phyloP scores from a whole-genome alignment of 2,797 vertebrate species.

The Ctenopoma kingsleyae region DNA sequence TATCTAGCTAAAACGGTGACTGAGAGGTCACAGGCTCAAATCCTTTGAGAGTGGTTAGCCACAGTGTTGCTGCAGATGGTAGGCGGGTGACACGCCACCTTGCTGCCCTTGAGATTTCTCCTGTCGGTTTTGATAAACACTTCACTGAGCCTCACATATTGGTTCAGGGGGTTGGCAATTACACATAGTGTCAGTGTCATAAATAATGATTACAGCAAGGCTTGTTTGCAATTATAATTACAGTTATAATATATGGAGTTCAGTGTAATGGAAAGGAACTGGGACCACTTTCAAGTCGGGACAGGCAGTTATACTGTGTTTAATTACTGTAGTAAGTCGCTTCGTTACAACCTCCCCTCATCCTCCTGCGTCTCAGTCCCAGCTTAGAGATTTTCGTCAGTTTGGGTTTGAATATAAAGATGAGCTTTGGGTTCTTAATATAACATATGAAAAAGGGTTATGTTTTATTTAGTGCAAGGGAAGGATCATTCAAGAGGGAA shows the following conservation, averaged over 20 bases:
- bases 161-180: constrained; percentile 63
- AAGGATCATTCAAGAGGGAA: constrained; percentile 69
- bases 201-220: constrained; percentile 76
- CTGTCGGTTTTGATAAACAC: constrained; percentile 68
- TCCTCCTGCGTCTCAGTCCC: constrained; percentile 49
- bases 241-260: constrained; percentile 78
- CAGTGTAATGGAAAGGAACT: constrained; percentile 73
- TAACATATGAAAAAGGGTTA: constrained; percentile 63
- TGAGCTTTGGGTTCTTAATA: constrained; percentile 50
- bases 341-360: constrained; percentile 41
- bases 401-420: constrained; percentile 62
- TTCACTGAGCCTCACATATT: constrained; percentile 54
- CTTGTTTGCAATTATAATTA: constrained; percentile 82
- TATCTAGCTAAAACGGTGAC: constrained; percentile 30
- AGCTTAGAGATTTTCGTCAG: constrained; percentile 36
- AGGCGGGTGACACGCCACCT: constrained; percentile 20
- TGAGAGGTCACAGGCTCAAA: constrained; percentile 59
- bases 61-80: constrained; percentile 1
- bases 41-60: constrained; percentile 40
- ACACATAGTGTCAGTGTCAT: constrained; percentile 68
- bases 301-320: constrained; percentile 74
- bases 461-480: constrained; percentile 79
- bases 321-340: constrained; percentile 79
- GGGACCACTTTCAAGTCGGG: constrained; percentile 59
- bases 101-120: constrained; percentile 59